Evolutionary conservation across 2,113 vertebrate genomes (phyloP), one percentile per base, ranked within the genome.

Genomic region (Sceloporus undulatus): DNA sequence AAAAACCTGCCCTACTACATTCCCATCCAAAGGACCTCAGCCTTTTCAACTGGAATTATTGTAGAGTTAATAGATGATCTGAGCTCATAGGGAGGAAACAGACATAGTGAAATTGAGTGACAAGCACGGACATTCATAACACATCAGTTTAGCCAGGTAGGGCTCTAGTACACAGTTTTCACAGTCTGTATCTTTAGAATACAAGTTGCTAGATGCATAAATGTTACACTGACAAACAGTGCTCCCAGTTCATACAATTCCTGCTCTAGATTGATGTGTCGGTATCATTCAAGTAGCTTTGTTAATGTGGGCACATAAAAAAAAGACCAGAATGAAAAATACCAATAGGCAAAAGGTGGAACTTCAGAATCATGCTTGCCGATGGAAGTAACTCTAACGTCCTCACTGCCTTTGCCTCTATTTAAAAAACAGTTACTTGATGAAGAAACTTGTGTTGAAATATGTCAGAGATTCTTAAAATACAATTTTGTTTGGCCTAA

Each of bases 31-130:
- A 59, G 29, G 71, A 65, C 18, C 68, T 52, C 71, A 77, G n/a
- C 14, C 66, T 68, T 34, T 5, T 0, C 25, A 38, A 4, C 86
- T 56, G 40, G 0, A 1, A 42, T 2, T 87, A 42, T 19, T 73
- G 1, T 13, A 89, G 62, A 88, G 59, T 78, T 78, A 89, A 84
- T 70, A 54, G n/a, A 23, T 76, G 5, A 54, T 92, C 84, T 89
- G 0, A 0, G 74, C 75, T 84, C 65, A 56, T 62, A 25, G 10
- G 23, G 14, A 73, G 7, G 59, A 75, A 52, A 38, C 59, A 59
- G 59, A 87, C 71, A 75, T 1, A 18, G 71, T 79, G 13, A 62
- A 65, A 65, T 38, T 23, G 2, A 75, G 38, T 48, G 40, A 52
- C 29, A 7, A 87, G 18, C 23, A 19, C 38, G 23, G 68, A 18